phyloP scores from a whole-genome alignment of 2,113 vertebrate genomes.

The Triplophysa dalaica region DNA sequence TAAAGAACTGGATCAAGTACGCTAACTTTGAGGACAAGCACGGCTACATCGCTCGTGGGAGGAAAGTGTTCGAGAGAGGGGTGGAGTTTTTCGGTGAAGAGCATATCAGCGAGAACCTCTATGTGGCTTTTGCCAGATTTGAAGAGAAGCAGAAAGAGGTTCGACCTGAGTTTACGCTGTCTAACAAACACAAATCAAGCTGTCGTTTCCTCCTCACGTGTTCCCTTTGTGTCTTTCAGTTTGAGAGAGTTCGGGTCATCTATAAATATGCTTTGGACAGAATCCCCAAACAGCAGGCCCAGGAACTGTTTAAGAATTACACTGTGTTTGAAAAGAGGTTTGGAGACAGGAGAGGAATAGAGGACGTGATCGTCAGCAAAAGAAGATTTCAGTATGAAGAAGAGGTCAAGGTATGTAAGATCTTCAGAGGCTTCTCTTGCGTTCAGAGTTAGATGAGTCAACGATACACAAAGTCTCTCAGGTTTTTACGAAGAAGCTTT shows the following conservation, averaged over 20 bases:
- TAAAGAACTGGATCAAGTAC: slow-evolving; percentile 99
- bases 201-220: background rate
- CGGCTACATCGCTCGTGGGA: slow-evolving; percentile 85
- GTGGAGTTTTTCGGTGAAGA: slow-evolving; percentile 97
- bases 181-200: background rate
- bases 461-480: too few species aligned
- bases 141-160: slow-evolving; percentile 98
- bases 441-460: too few species aligned
- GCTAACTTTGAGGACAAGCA: slow-evolving; percentile 96
- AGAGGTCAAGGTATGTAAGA: slow-evolving; percentile 87
- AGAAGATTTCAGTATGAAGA: slow-evolving; percentile 97
- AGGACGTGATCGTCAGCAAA: slow-evolving; percentile 97
- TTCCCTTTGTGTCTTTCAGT: slow-evolving; percentile 69
- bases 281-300: slow-evolving; percentile 93
- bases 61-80: slow-evolving; percentile 90
- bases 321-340: slow-evolving; percentile 99
- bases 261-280: slow-evolving; percentile 95
- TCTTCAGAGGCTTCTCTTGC: background rate
- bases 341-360: slow-evolving; percentile 92
- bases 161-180: slow-evolving; percentile 16
- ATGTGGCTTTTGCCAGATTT: slow-evolving; percentile 93
- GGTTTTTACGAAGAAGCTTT: too few species aligned
- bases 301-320: slow-evolving; percentile 97
- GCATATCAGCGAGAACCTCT: slow-evolving; percentile 88
- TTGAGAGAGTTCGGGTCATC: slow-evolving; percentile 94